Base-by-base conservation (phyloP, 2,888 invertebrate species). In the Blastobasis adustella region DNA sequence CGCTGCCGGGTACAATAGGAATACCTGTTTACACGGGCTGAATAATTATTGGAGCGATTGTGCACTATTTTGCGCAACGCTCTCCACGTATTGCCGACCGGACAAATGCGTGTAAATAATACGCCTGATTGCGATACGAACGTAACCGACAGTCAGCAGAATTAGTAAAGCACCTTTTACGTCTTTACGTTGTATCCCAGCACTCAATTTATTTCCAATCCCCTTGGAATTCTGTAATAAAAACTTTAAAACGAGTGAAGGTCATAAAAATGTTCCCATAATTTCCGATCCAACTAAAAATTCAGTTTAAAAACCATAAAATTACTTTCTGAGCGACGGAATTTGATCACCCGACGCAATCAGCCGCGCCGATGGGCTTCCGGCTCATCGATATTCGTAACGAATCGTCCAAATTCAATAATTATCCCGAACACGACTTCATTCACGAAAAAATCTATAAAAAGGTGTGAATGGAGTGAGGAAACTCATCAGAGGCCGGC, bases 351-450 rank as follows among this genome's bases (percentile, higher is more conserved):
- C 68, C 73, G 73, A 77, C 66, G 79, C 81, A 81, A 82, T 83
- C 81, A 76, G 74, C 77, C 80, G 79, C 79, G 74, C 80, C 74
- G 78, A 79, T 74, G 60, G 77, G 84, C 86, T 86, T 87, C 87
- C 88, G 85, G 83, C 82, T 78, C 82, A 82, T 85, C 87, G 84
- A 88, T 88, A 83, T 85, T 88, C 88, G 88, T 84, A 82, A 79
- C 88, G 87, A 88, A 88, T 88, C 81, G 82, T 79, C 74, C 79
- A 87, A 86, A 86, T 86, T 88, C 80, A 86, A 87, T 88, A 86
- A 88, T 88, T 87, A 88, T 84, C 83, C 78, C 80, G 79, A 82
- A 87, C 86, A 88, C 86, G 87, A 88, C 84, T 87, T 84, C 87
- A 86, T 86, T 87, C 84, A 86, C 75, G 77, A 81, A 82, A 85